phyloP scores from a whole-genome alignment of 2,113 vertebrate genomes.

The Hydrochoerus hydrochaeris region DNA sequence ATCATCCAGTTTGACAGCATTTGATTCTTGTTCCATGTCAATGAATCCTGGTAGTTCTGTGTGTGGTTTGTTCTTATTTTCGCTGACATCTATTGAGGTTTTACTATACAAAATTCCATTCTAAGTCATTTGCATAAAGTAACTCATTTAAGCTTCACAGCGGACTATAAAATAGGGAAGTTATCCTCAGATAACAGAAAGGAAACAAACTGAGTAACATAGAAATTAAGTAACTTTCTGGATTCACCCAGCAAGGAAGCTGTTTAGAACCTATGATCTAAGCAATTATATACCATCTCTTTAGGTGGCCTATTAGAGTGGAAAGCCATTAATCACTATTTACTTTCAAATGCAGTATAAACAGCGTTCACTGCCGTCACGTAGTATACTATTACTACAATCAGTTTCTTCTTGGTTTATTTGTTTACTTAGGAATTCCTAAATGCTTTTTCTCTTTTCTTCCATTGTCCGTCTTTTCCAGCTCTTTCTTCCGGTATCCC shows the following conservation, averaged over 20 bases:
- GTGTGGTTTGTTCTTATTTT: background rate
- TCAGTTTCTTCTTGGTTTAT: background rate
- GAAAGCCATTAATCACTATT: background rate
- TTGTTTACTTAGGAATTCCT: background rate
- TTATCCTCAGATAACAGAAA: background rate
- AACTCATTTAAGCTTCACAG: background rate
- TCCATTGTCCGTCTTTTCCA: background rate
- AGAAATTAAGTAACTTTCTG: constrained; percentile 33
- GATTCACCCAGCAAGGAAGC: background rate
- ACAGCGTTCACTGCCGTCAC: background rate
- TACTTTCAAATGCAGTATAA: background rate
- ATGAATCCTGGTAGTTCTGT: background rate
- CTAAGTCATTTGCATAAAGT: background rate
- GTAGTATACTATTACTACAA: background rate
- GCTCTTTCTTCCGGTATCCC: background rate
- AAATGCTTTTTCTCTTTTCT: background rate
- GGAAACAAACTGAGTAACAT: background rate
- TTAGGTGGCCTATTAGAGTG: background rate
- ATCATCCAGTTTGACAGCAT: background rate
- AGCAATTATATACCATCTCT: background rate
- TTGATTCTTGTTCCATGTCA: constrained; percentile 21
- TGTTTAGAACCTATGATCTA: background rate
- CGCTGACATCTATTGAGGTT: background rate
- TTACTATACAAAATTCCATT: background rate
- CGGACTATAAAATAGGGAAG: background rate